Evolutionary conservation across 2,797 vertebrate species (phyloP).

Genomic region (Nothura maculosa): DNA sequence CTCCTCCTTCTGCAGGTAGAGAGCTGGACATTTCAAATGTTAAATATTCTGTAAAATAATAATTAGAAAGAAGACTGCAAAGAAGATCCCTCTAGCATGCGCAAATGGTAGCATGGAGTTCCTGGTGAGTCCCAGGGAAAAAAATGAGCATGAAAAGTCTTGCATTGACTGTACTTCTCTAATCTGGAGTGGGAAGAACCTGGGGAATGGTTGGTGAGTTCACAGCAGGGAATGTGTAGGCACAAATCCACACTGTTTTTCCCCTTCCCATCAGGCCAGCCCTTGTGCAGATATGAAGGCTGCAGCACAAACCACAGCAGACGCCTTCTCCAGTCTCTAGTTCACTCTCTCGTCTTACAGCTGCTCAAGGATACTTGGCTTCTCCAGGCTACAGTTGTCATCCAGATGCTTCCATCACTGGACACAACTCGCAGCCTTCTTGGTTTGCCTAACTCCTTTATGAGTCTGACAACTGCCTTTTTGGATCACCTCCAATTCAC

Average conservation of each 20-base stretch:
- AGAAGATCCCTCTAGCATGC: not conserved
- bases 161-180: not conserved
- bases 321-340: not conserved
- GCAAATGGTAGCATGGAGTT: not conserved
- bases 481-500: not conserved
- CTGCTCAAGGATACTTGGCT: not conserved
- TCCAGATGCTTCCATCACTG: not conserved
- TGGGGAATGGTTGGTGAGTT: not conserved
- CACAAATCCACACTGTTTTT: not conserved
- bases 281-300: not conserved
- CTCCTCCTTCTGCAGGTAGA: not conserved
- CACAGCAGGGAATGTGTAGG: not conserved
- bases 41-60: not conserved
- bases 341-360: not conserved
- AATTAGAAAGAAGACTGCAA: not conserved
- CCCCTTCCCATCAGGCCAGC: not conserved
- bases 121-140: conserved; percentile 1
- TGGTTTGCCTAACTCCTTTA: not conserved
- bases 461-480: not conserved
- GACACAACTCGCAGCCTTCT: not conserved
- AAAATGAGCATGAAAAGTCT: not conserved
- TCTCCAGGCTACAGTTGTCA: not conserved
- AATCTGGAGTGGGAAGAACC: not conserved
- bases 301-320: not conserved
- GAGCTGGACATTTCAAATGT: not conserved